Evolutionary conservation across 2,797 vertebrate genomes (phyloP).

Genomic region (Carduelis carduelis): DNA sequence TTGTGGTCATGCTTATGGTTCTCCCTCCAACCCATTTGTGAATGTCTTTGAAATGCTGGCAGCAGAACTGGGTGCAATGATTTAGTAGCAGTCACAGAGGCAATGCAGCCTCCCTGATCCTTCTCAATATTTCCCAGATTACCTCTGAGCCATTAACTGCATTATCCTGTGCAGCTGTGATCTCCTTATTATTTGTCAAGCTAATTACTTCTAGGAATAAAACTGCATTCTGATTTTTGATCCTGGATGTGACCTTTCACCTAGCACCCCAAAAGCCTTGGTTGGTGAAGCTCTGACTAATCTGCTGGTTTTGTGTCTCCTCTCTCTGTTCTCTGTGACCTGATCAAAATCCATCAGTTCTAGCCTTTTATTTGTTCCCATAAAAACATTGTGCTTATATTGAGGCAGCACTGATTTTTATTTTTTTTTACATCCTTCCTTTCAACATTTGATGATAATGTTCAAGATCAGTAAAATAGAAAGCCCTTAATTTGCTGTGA

Average conservation of each 20-base stretch:
- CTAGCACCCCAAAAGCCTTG: neutral
- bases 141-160: neutral
- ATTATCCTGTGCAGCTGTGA: slow-evolving; percentile 3
- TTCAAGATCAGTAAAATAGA: neutral
- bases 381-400: neutral
- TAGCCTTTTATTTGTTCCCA: neutral
- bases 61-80: neutral
- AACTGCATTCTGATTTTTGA: neutral
- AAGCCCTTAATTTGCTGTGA: neutral
- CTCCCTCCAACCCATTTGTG: slow-evolving; percentile 22
- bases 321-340: accelerated
- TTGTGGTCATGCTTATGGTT: neutral
- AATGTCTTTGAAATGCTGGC: slow-evolving; percentile 27
- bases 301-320: neutral
- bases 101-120: neutral
- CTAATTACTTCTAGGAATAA: neutral
- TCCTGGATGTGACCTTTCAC: neutral
- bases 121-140: neutral
- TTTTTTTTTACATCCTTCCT: neutral
- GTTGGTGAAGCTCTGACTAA: neutral
- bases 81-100: slow-evolving; percentile 20
- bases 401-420: neutral
- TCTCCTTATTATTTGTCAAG: neutral
- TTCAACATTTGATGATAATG: neutral
- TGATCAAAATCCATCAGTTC: neutral